Base-by-base conservation (phyloP, 2,888 invertebrate genomes). In the Caenorhabditis plicata region DNA sequence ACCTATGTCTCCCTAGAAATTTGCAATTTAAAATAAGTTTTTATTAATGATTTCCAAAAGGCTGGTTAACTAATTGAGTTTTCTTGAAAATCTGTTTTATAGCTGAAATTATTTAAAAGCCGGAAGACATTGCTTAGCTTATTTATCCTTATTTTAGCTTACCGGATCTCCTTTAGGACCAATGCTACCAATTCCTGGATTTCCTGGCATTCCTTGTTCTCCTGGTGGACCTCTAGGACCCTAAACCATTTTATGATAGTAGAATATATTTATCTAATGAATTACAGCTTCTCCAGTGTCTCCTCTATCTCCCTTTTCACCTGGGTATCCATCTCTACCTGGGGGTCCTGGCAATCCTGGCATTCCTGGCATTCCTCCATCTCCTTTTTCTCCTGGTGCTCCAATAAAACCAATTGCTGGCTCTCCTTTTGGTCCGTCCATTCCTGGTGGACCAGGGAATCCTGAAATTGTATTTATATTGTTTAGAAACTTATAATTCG, bases 341-440 rank as follows among this genome's bases (percentile, higher is more conserved):
- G 78, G 73, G 15, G 74, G 68, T 46, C 81, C 81, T 31, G 80
- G 82, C 9, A 71, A 49, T 25, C 84, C 84, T 15, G 84, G 81
- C 65, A 82, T 81, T 51, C 92, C 92, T 74, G 88, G 87, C 32
- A 86, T 82, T 42, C 91, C 83, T 15, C 73, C 68, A 50, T 83
- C 83, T 63, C 84, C 84, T 86, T 64, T 90, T 89, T 57, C 81
- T 64, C 81, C 81, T 40, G 80, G 78, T 22, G 73, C 73, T 47
- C 81, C 81, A 22, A 73, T 68, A 36, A 64, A 70, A 20, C 81
- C 81, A 42, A 78, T 73, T n/a, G 81, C 81, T 2, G 81, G 80
- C 40, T 81, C 81, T 62, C 81, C 81, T 49, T 80, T 82, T 31
- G 48, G 33, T 49, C 80, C 81, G 32, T 65, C 54, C 9, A 68